A percentile compares a stretch with the other conserved stretches of the same genome.
Evolutionary conservation across 2,888 invertebrate genomes (phyloP).

Genomic region (Eledona agricola): DNA sequence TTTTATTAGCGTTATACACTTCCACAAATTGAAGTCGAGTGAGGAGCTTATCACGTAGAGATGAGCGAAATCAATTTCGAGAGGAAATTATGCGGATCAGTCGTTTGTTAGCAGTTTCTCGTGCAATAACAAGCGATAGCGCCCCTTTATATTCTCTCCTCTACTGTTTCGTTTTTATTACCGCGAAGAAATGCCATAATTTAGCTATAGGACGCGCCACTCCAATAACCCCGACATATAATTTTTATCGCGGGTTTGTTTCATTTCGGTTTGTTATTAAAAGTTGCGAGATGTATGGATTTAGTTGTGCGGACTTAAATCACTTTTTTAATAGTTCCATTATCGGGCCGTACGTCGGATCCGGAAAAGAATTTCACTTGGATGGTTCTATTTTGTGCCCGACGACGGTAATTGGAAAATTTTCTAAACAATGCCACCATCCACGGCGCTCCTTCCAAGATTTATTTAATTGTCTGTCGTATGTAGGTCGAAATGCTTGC

Average conservation of each 20-base stretch:
- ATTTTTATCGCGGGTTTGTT: slow-evolving; percentile 49
- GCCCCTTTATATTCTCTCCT: slow-evolving; percentile 43
- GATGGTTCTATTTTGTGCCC: background rate
- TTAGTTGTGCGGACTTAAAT: slow-evolving; percentile 47
- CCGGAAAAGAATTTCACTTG: slow-evolving; percentile 1
- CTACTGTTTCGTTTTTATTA: slow-evolving; percentile 46
- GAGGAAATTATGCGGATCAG: slow-evolving; percentile 38
- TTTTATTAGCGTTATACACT: slow-evolving; percentile 27
- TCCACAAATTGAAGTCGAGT: slow-evolving; percentile 21
- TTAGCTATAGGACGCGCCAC: slow-evolving; percentile 47
- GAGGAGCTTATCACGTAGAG: slow-evolving; percentile 31
- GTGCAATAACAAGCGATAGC: slow-evolving; percentile 45
- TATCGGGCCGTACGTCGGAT: slow-evolving; percentile 14
- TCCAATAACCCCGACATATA: slow-evolving; percentile 51
- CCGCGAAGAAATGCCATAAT: slow-evolving; percentile 49
- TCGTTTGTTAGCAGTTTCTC: slow-evolving; percentile 43
- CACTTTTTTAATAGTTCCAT: slow-evolving; percentile 44
- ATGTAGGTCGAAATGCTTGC: background rate
- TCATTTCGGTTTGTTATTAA: slow-evolving; percentile 51
- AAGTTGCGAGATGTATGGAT: slow-evolving; percentile 49
- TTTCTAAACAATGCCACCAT: slow-evolving; percentile 16
- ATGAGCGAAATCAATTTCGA: slow-evolving; percentile 34
- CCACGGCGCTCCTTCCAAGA: background rate
- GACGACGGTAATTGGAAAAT: slow-evolving; percentile 18
- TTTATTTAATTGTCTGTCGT: background rate